Percentiles rank a stretch among this genome's conserved stretches.
Conservation (phyloP, 2,113 vertebrate species). For the Petaurus breviceps region DNA sequence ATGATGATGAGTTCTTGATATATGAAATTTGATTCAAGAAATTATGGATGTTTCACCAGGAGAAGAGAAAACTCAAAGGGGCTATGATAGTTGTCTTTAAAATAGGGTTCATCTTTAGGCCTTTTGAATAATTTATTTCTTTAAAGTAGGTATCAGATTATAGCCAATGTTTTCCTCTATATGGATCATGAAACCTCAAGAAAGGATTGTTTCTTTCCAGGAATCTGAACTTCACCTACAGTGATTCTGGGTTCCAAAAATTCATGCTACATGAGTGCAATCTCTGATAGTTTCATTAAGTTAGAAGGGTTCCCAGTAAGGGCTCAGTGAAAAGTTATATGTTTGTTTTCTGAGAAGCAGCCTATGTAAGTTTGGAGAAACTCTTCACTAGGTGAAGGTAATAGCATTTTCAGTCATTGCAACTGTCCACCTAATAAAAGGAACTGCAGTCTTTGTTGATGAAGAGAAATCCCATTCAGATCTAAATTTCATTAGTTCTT, state of each 20-base stretch:
- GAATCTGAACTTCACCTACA: not conserved
- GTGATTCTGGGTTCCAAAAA: not conserved
- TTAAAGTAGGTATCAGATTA: not conserved
- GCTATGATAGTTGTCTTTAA: not conserved
- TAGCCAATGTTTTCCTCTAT: not conserved
- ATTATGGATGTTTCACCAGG: not conserved
- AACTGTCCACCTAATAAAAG: not conserved
- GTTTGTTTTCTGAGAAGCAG: not conserved
- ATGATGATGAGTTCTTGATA: not conserved
- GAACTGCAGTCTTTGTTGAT: not conserved
- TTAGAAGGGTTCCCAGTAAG: not conserved
- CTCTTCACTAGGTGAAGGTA: not conserved
- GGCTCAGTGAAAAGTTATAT: not conserved
- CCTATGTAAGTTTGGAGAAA: not conserved
- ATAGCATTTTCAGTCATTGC: not conserved
- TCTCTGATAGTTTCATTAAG: not conserved
- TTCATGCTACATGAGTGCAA: not conserved
- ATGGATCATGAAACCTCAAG: not conserved
- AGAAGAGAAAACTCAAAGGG: not conserved
- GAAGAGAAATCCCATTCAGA: not conserved
- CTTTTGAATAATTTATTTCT: not conserved
- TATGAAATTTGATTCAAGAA: not conserved
- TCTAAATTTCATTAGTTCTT: not conserved
- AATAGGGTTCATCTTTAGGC: not conserved
- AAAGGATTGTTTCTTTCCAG: not conserved